A percentile compares a stretch with the other conserved stretches of the same genome.
phyloP scores from a whole-genome alignment of 1,140 invertebrate genomes.

The Drosophila azteca region DNA sequence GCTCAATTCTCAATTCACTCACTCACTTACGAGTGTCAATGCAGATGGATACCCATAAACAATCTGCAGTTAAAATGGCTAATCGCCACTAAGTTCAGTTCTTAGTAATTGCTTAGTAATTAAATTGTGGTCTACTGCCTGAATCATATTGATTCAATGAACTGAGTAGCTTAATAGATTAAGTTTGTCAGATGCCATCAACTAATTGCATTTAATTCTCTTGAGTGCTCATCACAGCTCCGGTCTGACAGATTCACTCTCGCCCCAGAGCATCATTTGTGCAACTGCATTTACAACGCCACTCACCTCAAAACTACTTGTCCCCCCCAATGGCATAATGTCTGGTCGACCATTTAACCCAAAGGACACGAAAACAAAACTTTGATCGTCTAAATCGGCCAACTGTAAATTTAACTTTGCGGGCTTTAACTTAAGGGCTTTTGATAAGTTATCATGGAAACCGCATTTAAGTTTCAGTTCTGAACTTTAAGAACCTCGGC shows the following conservation, averaged over 20 bases:
- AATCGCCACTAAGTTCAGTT: background rate
- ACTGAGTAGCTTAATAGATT: too few relatives aligned
- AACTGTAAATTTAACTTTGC: slow-evolving; percentile 18
- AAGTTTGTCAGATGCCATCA: background rate
- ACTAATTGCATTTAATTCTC: background rate
- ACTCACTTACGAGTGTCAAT: slow-evolving; percentile 54
- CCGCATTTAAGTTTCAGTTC: slow-evolving; percentile 34
- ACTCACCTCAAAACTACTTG: too few relatives aligned
- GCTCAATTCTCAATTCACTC: background rate
- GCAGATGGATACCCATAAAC: slow-evolving; percentile 21
- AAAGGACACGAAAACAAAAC: too few relatives aligned
- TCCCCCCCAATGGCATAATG: too few relatives aligned
- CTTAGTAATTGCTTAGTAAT: slow-evolving; percentile 7
- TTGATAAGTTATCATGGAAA: background rate
- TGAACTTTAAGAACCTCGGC: slow-evolving; percentile 29
- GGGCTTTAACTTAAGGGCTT: too few relatives aligned
- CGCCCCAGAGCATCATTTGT: too few relatives aligned
- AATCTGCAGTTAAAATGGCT: slow-evolving; percentile 19
- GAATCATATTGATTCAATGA: too few relatives aligned
- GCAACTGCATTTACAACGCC: too few relatives aligned
- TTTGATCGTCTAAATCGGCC: slow-evolving; percentile 19
- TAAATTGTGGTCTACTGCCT: too few relatives aligned
- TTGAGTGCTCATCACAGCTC: background rate
- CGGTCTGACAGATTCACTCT: too few relatives aligned
- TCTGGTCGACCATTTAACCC: background rate